These are phyloP conservation scores for Hypotaenidia okinawae DNA, from an alignment of 2,797 vertebrate species.

Conservation along the genomic window DNA sequence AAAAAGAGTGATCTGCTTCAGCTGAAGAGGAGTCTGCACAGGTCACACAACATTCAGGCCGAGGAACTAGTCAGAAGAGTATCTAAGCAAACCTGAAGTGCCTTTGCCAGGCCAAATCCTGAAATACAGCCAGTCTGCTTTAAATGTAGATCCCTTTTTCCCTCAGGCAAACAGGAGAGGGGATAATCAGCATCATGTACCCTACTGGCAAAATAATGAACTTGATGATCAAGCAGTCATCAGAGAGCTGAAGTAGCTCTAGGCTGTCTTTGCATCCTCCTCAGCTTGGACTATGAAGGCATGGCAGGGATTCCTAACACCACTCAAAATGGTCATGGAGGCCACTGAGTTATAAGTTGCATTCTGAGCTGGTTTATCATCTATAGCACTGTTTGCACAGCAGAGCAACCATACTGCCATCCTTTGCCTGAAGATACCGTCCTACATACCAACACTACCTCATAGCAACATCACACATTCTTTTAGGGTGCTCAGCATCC, in stretches of 20 bases:
- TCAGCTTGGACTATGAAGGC: not conserved
- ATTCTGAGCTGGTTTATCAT: not conserved
- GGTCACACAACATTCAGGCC: not conserved
- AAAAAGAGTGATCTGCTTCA: slow-evolving; percentile 23
- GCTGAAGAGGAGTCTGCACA: not conserved
- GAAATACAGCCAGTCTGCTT: not conserved
- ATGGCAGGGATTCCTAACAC: not conserved
- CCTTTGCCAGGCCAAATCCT: not conserved
- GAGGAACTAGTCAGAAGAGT: not conserved
- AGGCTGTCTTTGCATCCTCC: not conserved
- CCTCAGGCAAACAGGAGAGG: not conserved
- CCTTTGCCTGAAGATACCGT: not conserved
- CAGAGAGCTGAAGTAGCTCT: not conserved
- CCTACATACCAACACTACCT: not conserved
- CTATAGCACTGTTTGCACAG: not conserved
- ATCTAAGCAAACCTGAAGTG: not conserved
- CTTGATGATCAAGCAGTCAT: not conserved
- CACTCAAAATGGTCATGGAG: not conserved
- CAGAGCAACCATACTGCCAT: not conserved
- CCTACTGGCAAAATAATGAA: not conserved
- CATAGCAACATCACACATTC: not conserved
- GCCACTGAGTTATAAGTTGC: not conserved
- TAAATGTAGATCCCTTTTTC: not conserved
- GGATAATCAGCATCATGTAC: not conserved
- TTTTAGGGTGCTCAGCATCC: not conserved